A percentile compares a stretch with the other conserved stretches of the same genome.
Conservation (phyloP, 2,888 invertebrate species). For the Nemotelus pantherinus region DNA sequence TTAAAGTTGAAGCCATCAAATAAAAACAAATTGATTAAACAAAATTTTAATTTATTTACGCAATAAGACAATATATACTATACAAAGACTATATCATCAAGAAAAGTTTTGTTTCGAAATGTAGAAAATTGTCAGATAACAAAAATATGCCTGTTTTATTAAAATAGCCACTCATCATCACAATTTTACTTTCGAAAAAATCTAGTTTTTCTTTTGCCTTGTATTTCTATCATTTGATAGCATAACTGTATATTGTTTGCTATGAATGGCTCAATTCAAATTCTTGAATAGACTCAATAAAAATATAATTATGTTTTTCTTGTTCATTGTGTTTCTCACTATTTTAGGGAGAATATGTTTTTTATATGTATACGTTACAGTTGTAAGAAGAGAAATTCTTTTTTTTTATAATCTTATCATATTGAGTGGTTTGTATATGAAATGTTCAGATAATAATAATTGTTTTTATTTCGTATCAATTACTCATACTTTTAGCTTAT, state of each 20-base stretch:
- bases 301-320: too few species aligned
- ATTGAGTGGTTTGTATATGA: not conserved
- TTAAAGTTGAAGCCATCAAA: too few species aligned
- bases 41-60: constrained; percentile 25
- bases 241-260: constrained; percentile 13
- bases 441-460: constrained; percentile 2
- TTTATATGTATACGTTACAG: not conserved
- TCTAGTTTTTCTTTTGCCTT: not conserved
- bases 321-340: too few species aligned
- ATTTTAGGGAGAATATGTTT: too few species aligned
- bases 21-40: too few species aligned
- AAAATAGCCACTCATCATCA: too few species aligned
- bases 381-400: not conserved
- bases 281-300: too few species aligned
- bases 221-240: not conserved
- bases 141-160: constrained; percentile 10
- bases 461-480: not conserved
- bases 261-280: too few species aligned
- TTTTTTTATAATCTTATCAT: not conserved
- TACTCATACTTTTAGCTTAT: constrained; percentile 17
- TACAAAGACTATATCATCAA: constrained; percentile 36
- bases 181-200: too few species aligned
- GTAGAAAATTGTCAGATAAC: constrained; percentile 32
- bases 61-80: constrained; percentile 21
- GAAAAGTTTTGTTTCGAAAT: constrained; percentile 29